Evolutionary conservation across 2,113 vertebrate genomes (phyloP).

Genomic region (Pelodiscus sinensis): DNA sequence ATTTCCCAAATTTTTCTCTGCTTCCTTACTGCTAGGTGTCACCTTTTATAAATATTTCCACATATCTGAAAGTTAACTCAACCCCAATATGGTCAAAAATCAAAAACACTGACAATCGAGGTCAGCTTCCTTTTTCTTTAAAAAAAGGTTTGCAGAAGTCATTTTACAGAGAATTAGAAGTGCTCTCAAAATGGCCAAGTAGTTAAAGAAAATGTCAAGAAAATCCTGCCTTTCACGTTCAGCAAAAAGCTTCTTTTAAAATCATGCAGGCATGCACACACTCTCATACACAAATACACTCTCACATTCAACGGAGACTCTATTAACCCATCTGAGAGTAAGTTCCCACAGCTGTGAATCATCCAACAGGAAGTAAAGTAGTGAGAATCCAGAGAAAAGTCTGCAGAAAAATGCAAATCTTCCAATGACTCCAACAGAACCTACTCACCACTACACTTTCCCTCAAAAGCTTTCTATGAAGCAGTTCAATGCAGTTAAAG

Average conservation of each 20-base stretch:
- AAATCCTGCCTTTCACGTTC: neutral
- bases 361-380: conserved; percentile 12
- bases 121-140: neutral
- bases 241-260: neutral
- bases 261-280: rapidly evolving
- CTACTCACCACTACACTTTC: conserved; percentile 12
- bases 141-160: neutral
- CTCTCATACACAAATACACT: neutral
- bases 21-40: neutral
- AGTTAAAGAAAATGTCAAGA: neutral
- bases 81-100: neutral
- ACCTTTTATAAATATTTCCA: neutral
- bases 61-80: neutral
- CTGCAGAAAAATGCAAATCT: conserved; percentile 34
- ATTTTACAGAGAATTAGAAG: neutral
- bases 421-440: conserved; percentile 53
- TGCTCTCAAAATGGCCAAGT: neutral
- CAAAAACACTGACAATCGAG: neutral
- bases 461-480: conserved; percentile 15
- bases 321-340: neutral
- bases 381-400: conserved; percentile 8
- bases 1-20: neutral
- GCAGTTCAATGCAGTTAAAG: neutral
- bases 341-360: conserved; percentile 56
- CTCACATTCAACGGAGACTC: neutral